Percentiles rank a stretch among this genome's conserved stretches.
Conservation (phyloP, 1,140 invertebrate genomes). For the Bathynomus jamesi region DNA sequence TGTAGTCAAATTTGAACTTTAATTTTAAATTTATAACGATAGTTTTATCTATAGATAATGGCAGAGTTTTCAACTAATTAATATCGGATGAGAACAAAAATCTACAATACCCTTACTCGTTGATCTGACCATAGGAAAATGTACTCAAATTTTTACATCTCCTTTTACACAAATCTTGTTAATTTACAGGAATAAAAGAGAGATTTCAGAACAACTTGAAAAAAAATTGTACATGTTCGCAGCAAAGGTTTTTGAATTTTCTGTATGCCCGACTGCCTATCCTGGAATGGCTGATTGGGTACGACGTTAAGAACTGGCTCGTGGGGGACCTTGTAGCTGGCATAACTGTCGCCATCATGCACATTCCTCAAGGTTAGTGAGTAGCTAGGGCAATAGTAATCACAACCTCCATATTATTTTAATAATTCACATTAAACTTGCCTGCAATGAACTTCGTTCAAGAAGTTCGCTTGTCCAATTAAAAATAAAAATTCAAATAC, state of each 20-base stretch:
- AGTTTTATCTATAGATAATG: neutral
- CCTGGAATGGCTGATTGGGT: conserved; percentile 30
- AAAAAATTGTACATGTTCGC: conserved; percentile 3
- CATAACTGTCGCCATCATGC: conserved; percentile 82
- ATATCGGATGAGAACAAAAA: neutral
- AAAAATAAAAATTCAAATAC: too few relatives aligned
- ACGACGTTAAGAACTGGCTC: conserved; percentile 17
- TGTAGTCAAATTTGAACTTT: neutral
- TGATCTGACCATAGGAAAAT: too few relatives aligned
- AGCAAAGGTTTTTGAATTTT: neutral
- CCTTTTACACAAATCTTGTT: neutral
- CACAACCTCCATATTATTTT: too few relatives aligned
- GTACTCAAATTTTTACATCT: too few relatives aligned
- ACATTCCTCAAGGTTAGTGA: conserved; percentile 74
- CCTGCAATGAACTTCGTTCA: too few relatives aligned
- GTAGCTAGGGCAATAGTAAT: too few relatives aligned
- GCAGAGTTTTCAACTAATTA: neutral
- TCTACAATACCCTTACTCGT: too few relatives aligned
- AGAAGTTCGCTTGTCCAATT: too few relatives aligned
- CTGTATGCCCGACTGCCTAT: conserved; percentile 24
- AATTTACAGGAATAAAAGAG: neutral
- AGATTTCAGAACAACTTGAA: neutral
- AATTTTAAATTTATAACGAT: neutral
- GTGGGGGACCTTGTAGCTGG: conserved; percentile 48
- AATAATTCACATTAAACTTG: too few relatives aligned